Conservation (phyloP, 2,888 invertebrate species). For the Drosophila leonis region DNA sequence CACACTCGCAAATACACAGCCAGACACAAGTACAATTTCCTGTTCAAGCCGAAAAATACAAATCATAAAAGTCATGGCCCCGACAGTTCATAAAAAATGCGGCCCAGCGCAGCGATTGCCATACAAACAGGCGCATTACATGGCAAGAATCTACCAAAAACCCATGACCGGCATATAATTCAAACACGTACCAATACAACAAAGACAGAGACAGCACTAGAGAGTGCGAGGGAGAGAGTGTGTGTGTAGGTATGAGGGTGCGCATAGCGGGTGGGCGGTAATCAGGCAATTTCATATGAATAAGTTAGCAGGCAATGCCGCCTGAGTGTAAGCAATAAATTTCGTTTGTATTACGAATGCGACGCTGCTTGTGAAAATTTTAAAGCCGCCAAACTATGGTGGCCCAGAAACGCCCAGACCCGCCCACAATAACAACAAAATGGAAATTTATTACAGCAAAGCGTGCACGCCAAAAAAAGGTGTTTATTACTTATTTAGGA, state of each 20-base stretch:
- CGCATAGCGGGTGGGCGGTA: constrained; percentile 53
- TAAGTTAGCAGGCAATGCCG: constrained; percentile 74
- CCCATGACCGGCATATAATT: constrained; percentile 77
- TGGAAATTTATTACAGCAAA: constrained; percentile 69
- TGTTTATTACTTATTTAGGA: constrained; percentile 78
- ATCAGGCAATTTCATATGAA: constrained; percentile 81
- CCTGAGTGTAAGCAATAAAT: constrained; percentile 76
- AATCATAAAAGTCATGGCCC: constrained; percentile 76
- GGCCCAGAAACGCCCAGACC: no score
- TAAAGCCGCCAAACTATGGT: constrained; percentile 73
- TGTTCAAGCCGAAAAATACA: constrained; percentile 57
- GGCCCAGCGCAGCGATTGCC: constrained; percentile 75
- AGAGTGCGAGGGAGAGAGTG: constrained; percentile 14
- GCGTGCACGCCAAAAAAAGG: constrained; percentile 53
- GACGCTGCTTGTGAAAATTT: constrained; percentile 72
- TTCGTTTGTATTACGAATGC: constrained; percentile 74
- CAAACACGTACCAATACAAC: constrained; percentile 74
- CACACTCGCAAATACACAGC: constrained; percentile 12
- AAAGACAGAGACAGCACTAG: constrained; percentile 10
- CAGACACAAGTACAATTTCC: constrained; percentile 47
- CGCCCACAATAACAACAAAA: constrained; percentile 48
- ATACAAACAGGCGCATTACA: constrained; percentile 75
- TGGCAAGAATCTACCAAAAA: constrained; percentile 40
- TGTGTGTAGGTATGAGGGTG: neutral
- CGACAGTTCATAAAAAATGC: constrained; percentile 77